Evolutionary conservation across 2,888 invertebrate genomes (phyloP), one percentile per base, ranked within the genome.

Genomic region (Pyrgus malvae): DNA sequence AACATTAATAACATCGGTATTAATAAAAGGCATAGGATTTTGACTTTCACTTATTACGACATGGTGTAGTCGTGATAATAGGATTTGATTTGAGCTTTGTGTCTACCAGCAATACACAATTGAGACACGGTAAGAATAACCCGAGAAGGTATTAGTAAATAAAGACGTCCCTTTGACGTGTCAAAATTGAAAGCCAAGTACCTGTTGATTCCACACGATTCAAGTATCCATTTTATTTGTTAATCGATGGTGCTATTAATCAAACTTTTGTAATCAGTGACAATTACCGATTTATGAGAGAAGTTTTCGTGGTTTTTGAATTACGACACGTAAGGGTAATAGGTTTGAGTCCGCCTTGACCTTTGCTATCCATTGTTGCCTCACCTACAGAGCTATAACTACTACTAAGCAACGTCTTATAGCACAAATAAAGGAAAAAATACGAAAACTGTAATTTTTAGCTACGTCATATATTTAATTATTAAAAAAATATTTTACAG

Each of bases 21-120:
- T 50, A 37, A 33, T 50, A 45, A 53, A 51, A 51, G 51, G 44
- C 44, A 29, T 53, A 53, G 53, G 53, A 53, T 53, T 53, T 53
- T 45, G 53, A 44, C 53, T 53, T 53, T 53, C 53, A 45, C 53
- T 53, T 53, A 45, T 53, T 53, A 53, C 53, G 45, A 53, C 53
- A 53, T 31, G 17, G 49, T 51, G 23, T 38, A 44, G 19, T 53
- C 53, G 53, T 53, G 53, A 53, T 53, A 53, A 53, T 53, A 53
- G 53, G 53, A 53, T 53, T 51, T 53, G 45, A 53, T 53, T 45
- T 38, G 53, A 53, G 53, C 53, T 45, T 53, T 38, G 35, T 42
- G 35, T 45, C 37, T 53, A 38, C 44, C 12, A 29, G 44, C 35
- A 33, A 50, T 50, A 21, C 33, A 42, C 50, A 53, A 45, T 41